These are phyloP conservation scores for Drosophila falleni DNA, from an alignment of 2,888 invertebrate species.

Conservation along the genomic window DNA sequence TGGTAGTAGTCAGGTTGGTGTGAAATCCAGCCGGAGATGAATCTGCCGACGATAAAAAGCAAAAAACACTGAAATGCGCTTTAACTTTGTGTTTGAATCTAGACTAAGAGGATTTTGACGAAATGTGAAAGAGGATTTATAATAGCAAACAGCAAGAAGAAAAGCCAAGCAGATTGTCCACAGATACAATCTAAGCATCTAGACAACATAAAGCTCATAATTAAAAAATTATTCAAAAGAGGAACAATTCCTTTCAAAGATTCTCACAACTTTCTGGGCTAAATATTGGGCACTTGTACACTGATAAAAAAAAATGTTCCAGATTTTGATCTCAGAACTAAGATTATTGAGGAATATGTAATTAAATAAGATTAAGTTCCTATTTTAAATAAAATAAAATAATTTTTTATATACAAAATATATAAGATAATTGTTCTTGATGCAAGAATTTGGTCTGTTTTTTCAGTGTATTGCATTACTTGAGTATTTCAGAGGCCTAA, in stretches of 20 bases:
- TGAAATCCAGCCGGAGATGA: constrained; percentile 50
- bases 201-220: constrained; percentile 8
- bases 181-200: constrained; percentile 2
- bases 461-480: constrained; percentile 1
- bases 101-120: constrained; percentile 42
- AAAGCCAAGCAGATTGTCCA: background rate
- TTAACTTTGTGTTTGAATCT: constrained; percentile 6
- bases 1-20: constrained; percentile 18
- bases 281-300: constrained; percentile 22
- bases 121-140: constrained; percentile 4
- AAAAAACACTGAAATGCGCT: constrained; percentile 31
- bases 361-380: too few species aligned
- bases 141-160: constrained; percentile 9
- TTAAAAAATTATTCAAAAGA: constrained; percentile 1
- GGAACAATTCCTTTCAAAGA: constrained; percentile 1
- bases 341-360: too few species aligned
- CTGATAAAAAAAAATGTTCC: too few species aligned
- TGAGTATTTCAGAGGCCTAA: constrained; percentile 19
- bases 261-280: constrained; percentile 9
- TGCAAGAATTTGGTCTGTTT: too few species aligned
- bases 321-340: too few species aligned
- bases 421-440: too few species aligned
- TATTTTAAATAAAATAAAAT: too few species aligned
- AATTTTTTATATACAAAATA: too few species aligned
- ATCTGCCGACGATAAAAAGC: constrained; percentile 18